Evolutionary conservation across 2,113 vertebrate species (phyloP).

Genomic region (Myotis lucifugus): DNA sequence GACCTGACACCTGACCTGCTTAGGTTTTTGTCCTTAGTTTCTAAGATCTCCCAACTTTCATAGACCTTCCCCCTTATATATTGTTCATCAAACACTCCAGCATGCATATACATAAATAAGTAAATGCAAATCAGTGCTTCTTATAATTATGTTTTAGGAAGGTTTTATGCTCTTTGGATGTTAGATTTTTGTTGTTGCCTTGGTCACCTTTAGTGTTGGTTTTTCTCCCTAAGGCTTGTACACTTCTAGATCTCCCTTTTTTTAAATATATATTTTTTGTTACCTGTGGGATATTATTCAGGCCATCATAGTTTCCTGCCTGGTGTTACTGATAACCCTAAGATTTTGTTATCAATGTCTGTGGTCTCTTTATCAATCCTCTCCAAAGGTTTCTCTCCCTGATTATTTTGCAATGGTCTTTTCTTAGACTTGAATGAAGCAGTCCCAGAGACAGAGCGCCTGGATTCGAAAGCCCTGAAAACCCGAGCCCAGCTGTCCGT

Average conservation of each 20-base stretch:
- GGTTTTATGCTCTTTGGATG: not conserved
- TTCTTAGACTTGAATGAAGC: conserved; percentile 86
- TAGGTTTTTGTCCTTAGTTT: not conserved
- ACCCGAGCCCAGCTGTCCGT: conserved; percentile 87
- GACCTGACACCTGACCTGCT: not conserved
- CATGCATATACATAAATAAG: not conserved
- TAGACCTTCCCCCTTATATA: not conserved
- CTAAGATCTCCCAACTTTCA: not conserved
- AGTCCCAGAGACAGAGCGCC: conserved; percentile 86
- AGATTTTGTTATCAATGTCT: not conserved
- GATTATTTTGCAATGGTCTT: conserved; percentile 45
- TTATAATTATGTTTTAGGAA: not conserved
- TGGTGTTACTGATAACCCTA: not conserved
- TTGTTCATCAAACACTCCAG: not conserved
- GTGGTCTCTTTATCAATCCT: not conserved
- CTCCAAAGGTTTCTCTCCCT: not conserved
- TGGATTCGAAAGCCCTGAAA: conserved; percentile 88
- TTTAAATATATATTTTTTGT: not conserved
- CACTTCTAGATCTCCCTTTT: not conserved
- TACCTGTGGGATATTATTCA: not conserved
- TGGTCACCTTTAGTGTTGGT: not conserved
- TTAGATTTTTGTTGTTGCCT: not conserved
- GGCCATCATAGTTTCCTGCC: not conserved
- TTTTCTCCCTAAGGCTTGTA: not conserved
- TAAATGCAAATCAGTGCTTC: not conserved